Conservation (phyloP, 1,140 invertebrate species). For the Musca vetustissima region DNA sequence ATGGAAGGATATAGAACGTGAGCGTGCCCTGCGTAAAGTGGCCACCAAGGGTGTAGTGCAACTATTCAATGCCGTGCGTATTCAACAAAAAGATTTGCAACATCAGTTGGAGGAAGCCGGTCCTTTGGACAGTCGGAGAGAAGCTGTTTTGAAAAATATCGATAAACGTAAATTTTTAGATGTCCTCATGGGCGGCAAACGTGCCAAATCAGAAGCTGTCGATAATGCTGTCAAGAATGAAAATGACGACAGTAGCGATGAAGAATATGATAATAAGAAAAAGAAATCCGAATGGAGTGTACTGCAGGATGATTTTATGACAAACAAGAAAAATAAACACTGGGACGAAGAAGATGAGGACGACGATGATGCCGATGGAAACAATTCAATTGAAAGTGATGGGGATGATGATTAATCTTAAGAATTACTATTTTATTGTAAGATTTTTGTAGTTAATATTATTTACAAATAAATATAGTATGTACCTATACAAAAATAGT, state of each 20-base stretch:
- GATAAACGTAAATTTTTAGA: slow-evolving; percentile 82
- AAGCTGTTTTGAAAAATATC: slow-evolving; percentile 79
- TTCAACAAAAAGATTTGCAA: slow-evolving; percentile 78
- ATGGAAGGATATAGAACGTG: slow-evolving; percentile 70
- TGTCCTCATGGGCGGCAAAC: slow-evolving; percentile 71
- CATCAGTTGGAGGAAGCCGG: slow-evolving; percentile 73
- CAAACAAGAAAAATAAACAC: slow-evolving; percentile 85
- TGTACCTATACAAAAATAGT: neutral
- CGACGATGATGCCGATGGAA: slow-evolving; percentile 49
- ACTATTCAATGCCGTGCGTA: slow-evolving; percentile 84
- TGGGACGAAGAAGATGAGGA: slow-evolving; percentile 77
- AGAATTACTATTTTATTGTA: neutral
- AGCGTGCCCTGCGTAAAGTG: slow-evolving; percentile 74
- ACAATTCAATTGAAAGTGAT: slow-evolving; percentile 22
- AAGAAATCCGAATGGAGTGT: slow-evolving; percentile 61
- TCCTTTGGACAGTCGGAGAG: slow-evolving; percentile 76
- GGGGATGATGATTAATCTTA: slow-evolving; percentile 21
- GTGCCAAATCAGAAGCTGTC: slow-evolving; percentile 64
- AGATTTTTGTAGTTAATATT: neutral
- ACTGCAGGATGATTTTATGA: slow-evolving; percentile 81
- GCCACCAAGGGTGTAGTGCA: slow-evolving; percentile 89
- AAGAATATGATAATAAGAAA: slow-evolving; percentile 35
- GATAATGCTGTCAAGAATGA: slow-evolving; percentile 60
- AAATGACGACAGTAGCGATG: slow-evolving; percentile 53
- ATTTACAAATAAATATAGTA: slow-evolving; percentile 13